A percentile compares a stretch with the other conserved stretches of the same genome.
phyloP scores from a whole-genome alignment of 2,113 vertebrate species.

The Hippoglossus stenolepis region DNA sequence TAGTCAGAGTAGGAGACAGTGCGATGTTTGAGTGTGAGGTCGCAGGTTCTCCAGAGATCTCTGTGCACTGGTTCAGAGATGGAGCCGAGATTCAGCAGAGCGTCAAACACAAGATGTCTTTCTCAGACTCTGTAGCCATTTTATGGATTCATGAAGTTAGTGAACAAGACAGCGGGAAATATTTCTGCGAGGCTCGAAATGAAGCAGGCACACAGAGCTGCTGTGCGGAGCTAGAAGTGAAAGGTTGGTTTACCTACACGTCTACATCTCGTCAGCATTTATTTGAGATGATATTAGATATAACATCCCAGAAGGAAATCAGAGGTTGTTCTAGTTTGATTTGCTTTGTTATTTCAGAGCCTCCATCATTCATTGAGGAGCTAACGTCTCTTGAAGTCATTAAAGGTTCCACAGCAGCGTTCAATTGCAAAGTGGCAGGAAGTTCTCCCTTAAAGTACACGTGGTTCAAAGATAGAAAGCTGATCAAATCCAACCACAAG shows the following conservation, averaged over 20 bases:
- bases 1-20: conserved; percentile 87
- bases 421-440: conserved; percentile 87
- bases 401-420: conserved; percentile 84
- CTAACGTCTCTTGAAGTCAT: conserved; percentile 85
- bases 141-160: conserved; percentile 84
- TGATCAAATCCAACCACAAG: conserved; percentile 89
- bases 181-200: conserved; percentile 89
- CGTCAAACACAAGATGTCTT: conserved; percentile 85
- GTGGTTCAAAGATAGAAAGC: conserved; percentile 90
- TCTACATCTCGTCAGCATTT: not conserved
- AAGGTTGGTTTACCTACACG: conserved; percentile 84
- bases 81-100: conserved; percentile 86
- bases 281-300: not conserved
- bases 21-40: conserved; percentile 89
- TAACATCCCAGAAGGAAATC: not conserved
- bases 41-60: conserved; percentile 89
- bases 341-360: conserved; percentile 84
- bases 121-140: conserved; percentile 84
- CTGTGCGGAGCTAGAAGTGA: conserved; percentile 88
- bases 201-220: conserved; percentile 92
- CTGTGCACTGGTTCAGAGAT: conserved; percentile 89
- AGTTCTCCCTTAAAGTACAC: conserved; percentile 88
- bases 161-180: conserved; percentile 87
- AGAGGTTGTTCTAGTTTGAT: not conserved
- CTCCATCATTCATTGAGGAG: conserved; percentile 87